Percentiles rank a stretch among this genome's conserved stretches.
These are phyloP conservation scores for Scarus forsteni DNA, from an alignment of 2,797 vertebrate species.

Conservation along the genomic window DNA sequence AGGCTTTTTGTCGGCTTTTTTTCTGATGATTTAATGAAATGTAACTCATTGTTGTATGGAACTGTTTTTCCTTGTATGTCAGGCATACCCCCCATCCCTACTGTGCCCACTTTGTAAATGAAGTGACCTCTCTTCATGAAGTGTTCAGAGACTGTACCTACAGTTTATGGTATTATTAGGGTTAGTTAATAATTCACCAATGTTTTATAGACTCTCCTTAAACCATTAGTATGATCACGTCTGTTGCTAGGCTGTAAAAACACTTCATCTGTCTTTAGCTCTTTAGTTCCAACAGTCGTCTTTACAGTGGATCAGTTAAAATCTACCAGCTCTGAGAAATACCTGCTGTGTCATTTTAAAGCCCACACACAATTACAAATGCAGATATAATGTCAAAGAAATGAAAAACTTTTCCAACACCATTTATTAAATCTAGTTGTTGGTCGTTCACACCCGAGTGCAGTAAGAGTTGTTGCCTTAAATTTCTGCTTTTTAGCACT, in stretches of 20 bases:
- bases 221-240: neutral
- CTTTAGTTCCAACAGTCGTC: neutral
- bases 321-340: neutral
- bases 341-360: neutral
- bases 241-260: conserved; percentile 23
- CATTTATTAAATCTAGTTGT: neutral
- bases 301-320: neutral
- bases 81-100: too few species aligned
- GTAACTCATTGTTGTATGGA: too few species aligned
- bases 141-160: neutral
- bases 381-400: neutral
- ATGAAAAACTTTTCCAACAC: neutral
- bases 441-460: neutral
- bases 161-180: neutral
- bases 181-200: neutral
- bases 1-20: neutral
- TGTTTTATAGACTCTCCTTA: conserved; percentile 1
- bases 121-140: neutral
- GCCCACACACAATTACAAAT: neutral
- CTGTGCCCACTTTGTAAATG: neutral
- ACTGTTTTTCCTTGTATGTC: too few species aligned
- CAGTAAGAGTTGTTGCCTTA: too few species aligned
- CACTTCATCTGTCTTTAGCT: neutral
- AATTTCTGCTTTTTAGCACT: too few species aligned
- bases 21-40: too few species aligned